Conservation (phyloP, 2,797 vertebrate genomes). For the Gastrophryne carolinensis region DNA sequence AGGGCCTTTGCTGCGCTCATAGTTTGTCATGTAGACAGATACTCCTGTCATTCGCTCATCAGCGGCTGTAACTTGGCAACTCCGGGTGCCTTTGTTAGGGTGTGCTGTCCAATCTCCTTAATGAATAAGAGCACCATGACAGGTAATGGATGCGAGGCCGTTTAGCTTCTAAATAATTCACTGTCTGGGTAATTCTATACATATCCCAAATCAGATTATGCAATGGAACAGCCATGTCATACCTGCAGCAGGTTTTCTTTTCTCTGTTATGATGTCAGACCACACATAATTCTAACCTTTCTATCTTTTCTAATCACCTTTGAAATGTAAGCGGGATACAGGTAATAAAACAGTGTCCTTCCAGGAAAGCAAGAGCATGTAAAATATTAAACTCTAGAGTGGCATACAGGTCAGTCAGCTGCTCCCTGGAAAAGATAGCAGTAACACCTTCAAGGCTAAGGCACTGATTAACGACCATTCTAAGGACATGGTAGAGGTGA, state of each 20-base stretch:
- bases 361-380: not conserved
- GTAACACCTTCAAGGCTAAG: not conserved
- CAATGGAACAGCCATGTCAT: constrained; percentile 70
- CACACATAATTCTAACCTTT: constrained; percentile 36
- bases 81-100: constrained; percentile 71
- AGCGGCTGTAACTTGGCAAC: constrained; percentile 73
- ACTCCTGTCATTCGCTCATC: constrained; percentile 45
- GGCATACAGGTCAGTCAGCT: not conserved
- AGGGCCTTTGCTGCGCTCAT: constrained; percentile 18
- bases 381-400: not conserved
- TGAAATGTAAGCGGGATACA: constrained; percentile 1
- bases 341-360: not conserved
- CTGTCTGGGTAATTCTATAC: constrained; percentile 87
- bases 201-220: constrained; percentile 81
- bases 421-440: not conserved
- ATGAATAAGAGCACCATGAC: constrained; percentile 88
- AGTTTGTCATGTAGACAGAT: constrained; percentile 36
- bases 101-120: constrained; percentile 87
- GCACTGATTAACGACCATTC: not conserved
- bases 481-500: no score
- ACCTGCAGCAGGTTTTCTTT: constrained; percentile 44
- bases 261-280: constrained; percentile 55
- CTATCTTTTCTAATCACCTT: constrained; percentile 16
- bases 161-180: constrained; percentile 92
- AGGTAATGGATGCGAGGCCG: constrained; percentile 92